These are phyloP conservation scores for Cephalopachus bancanus DNA, from an alignment of 2,797 vertebrate genomes.

Conservation along the genomic window DNA sequence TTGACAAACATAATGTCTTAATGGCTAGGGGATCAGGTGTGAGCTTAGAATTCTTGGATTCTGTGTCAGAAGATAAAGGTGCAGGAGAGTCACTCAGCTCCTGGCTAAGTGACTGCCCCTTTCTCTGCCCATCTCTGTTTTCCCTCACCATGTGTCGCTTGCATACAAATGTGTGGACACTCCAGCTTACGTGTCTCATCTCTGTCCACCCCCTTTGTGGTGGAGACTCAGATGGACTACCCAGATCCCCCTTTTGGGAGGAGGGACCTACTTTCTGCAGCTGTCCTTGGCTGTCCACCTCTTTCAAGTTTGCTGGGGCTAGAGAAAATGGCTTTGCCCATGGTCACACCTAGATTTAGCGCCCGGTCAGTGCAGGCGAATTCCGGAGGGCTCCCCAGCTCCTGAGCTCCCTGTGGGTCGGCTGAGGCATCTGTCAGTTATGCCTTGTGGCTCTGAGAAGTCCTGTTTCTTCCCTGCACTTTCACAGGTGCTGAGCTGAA, in stretches of 20 bases:
- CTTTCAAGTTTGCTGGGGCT: neutral
- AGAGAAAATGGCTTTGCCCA: neutral
- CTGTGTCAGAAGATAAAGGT: neutral
- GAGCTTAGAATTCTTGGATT: neutral
- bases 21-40: neutral
- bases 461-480: neutral
- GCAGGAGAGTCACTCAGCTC: neutral
- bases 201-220: no score
- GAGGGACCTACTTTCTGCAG: neutral
- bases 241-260: neutral
- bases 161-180: fast-evolving
- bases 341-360: neutral
- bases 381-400: neutral
- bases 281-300: neutral
- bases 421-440: neutral
- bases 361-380: neutral
- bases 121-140: neutral
- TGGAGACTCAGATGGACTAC: neutral
- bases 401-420: neutral
- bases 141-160: neutral
- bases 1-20: neutral
- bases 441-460: neutral
- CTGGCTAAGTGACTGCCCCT: neutral
- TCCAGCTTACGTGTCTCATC: neutral
- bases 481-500: neutral